Conservation (phyloP, 2,797 vertebrate species). For the Numenius phaeopus region DNA sequence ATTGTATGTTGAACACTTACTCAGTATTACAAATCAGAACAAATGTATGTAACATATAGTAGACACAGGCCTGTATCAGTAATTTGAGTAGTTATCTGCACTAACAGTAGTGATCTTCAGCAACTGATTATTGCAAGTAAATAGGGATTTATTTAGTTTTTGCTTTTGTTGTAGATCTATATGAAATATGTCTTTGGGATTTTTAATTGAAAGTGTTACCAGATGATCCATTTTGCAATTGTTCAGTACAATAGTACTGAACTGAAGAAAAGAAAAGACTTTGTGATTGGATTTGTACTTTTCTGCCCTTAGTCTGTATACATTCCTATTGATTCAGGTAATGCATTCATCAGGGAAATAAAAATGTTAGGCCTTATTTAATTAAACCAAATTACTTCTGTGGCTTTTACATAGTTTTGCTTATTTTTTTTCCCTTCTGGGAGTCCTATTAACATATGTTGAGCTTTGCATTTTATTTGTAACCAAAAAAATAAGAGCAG, state of each 20-base stretch:
- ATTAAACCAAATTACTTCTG: conserved; percentile 71
- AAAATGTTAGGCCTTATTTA: conserved; percentile 58
- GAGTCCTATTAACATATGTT: neutral
- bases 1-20: neutral
- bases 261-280: neutral
- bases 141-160: neutral
- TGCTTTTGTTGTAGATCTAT: neutral
- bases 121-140: neutral
- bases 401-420: conserved; percentile 43
- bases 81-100: neutral
- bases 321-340: conserved; percentile 63
- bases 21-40: neutral
- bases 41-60: neutral
- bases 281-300: conserved; percentile 50
- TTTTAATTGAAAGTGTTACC: conserved; percentile 28
- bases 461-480: neutral
- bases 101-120: neutral
- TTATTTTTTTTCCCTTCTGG: neutral
- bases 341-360: conserved; percentile 66
- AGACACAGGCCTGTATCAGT: neutral
- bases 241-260: neutral
- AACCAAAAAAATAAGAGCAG: neutral
- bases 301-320: conserved; percentile 4
- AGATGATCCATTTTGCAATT: conserved; percentile 5
- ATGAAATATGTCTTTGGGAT: neutral